Evolutionary conservation across 2,797 vertebrate species (phyloP), one percentile per base, ranked within the genome.

Genomic region (Catharus ustulatus): DNA sequence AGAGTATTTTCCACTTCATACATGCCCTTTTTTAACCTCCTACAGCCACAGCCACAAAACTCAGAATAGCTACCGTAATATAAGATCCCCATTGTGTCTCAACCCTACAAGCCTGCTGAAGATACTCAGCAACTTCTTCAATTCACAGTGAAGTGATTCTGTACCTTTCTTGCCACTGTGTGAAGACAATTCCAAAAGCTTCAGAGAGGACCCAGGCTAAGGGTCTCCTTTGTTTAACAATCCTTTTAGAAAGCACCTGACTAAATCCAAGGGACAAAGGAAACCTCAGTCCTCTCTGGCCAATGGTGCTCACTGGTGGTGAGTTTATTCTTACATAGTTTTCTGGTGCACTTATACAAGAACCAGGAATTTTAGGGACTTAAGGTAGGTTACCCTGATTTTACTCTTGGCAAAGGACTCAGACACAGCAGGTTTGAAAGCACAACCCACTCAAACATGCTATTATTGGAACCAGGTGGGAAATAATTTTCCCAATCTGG

Each of bases 401-500:
- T 89, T 76, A 87, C 78, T 89, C 68, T 85, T 95, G 81, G 78
- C 90, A 94, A 95, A 95, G 16, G 83, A 64, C 30, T 91, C 75
- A 76, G 48, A 85, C 64, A 84, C 38, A 54, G 72, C 58, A 93
- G 62, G 87, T 89, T 66, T 94, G 89, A 94, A 85, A 92, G 61
- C 42, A 74, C 87, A 93, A 46, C 94, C 85, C 62, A 95, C 94
- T 91, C 89, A 91, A 72, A 89, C 24, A 27, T 72, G 34, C 76
- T 96, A 84, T 91, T 87, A 64, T 94, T 95, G 89, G 94, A 95
- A 83, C 87, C 94, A 96, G 91, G 94, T 94, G 93, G 18, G 69
- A 93, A 93, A 93, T 73, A 87, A 45, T 75, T 94, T 94, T 91
- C 51, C 76, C 66, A 80, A 64, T 75, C 80, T 89, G 36, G 48